Evolutionary conservation across 2,797 vertebrate genomes (phyloP).

Genomic region (Bryconaethiops microstoma): DNA sequence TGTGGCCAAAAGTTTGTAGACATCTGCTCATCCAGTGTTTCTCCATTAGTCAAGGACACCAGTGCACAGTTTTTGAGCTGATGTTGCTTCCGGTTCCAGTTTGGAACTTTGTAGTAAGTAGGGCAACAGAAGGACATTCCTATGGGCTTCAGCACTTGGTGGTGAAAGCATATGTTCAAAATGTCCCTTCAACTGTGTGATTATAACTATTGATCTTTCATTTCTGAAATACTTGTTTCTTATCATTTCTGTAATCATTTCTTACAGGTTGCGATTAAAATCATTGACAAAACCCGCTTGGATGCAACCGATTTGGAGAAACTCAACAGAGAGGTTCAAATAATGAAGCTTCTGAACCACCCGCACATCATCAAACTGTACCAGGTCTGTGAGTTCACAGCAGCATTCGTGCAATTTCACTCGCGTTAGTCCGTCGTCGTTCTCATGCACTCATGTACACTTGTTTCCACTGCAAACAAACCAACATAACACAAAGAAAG

Average conservation of each 20-base stretch:
- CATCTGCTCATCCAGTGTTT: too few species aligned
- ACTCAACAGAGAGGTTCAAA: slow-evolving; percentile 85
- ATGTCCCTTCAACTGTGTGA: not conserved
- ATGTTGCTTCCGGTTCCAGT: too few species aligned
- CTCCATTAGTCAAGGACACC: too few species aligned
- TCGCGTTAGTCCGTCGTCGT: too few species aligned
- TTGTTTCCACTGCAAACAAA: too few species aligned
- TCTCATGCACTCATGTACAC: not conserved
- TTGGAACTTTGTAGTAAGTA: too few species aligned
- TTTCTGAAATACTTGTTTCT: not conserved
- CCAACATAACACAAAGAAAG: too few species aligned
- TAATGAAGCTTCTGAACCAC: slow-evolving; percentile 86
- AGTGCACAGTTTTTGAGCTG: too few species aligned
- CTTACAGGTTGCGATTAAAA: slow-evolving; percentile 86
- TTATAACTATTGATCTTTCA: not conserved
- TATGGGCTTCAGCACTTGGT: too few species aligned
- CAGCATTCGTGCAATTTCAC: not conserved
- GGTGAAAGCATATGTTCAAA: too few species aligned
- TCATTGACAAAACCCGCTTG: slow-evolving; percentile 85
- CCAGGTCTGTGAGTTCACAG: slow-evolving; percentile 74
- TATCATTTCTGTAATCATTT: not conserved
- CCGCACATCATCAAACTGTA: slow-evolving; percentile 60
- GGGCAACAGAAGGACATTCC: too few species aligned
- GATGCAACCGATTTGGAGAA: slow-evolving; percentile 83
- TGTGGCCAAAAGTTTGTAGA: too few species aligned